Evolutionary conservation across 2,797 vertebrate genomes (phyloP).

Genomic region (Kryptolebias ocellatus): DNA sequence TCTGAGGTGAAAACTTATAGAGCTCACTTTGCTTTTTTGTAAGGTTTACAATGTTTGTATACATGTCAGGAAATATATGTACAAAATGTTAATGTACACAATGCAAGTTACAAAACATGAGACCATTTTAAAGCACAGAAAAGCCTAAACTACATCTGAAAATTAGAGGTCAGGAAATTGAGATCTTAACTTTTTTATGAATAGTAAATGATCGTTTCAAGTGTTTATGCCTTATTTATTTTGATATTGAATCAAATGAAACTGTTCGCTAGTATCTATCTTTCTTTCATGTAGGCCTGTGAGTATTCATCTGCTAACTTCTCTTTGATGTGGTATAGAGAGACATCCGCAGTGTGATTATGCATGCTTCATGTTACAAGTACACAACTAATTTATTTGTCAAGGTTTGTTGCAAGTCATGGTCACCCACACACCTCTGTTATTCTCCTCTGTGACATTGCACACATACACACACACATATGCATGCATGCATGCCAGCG

Average conservation of each 20-base stretch:
- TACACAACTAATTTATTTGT: conserved; percentile 60
- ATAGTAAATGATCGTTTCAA: not conserved
- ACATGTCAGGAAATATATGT: too few relatives aligned
- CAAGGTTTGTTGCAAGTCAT: conserved; percentile 59
- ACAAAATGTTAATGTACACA: too few relatives aligned
- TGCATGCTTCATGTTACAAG: conserved; percentile 54
- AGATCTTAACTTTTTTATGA: not conserved
- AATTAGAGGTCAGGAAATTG: not conserved
- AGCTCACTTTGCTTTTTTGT: too few relatives aligned
- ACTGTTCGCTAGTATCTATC: conserved; percentile 1
- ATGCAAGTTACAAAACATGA: not conserved
- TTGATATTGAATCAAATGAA: not conserved
- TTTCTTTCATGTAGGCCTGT: not conserved
- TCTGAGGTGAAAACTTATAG: too few relatives aligned
- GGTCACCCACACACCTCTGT: conserved; percentile 40
- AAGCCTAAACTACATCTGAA: not conserved
- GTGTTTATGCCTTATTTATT: not conserved
- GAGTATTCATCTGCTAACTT: conserved; percentile 10
- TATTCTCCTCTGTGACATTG: not conserved
- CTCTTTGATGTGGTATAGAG: conserved; percentile 35
- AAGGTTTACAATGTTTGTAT: too few relatives aligned
- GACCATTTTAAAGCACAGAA: not conserved
- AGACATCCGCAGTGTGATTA: conserved; percentile 47
- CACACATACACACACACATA: not conserved
- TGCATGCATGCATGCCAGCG: too few relatives aligned